These are phyloP conservation scores for Monarcha castaneiventris DNA, from an alignment of 2,113 vertebrate species.

Conservation along the genomic window DNA sequence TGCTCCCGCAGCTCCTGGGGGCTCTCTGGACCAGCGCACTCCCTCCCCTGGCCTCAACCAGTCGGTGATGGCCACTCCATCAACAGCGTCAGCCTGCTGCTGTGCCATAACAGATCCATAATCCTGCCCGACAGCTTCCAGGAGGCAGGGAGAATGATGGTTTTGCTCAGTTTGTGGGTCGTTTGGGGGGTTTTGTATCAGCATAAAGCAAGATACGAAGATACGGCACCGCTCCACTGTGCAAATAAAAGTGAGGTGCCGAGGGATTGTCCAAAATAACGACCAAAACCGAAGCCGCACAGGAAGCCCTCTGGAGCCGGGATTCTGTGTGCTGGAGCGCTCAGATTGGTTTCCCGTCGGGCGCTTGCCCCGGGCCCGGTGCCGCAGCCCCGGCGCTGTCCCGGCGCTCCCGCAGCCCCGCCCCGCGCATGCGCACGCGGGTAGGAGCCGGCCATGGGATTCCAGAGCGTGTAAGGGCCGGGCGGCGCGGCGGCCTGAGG, in stretches of 20 bases:
- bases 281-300: too few species aligned
- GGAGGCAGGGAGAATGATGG: neutral
- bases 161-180: neutral
- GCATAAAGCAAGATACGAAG: neutral
- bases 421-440: neutral
- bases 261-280: too few species aligned
- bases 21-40: rapidly evolving
- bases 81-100: neutral
- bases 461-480: neutral
- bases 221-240: too few species aligned
- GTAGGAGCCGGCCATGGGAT: neutral
- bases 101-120: rapidly evolving
- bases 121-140: neutral
- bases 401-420: too few species aligned
- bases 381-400: rapidly evolving
- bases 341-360: rapidly evolving
- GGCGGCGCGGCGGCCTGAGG: neutral
- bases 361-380: rapidly evolving
- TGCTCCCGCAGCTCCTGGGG: neutral
- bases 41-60: too few species aligned
- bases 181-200: rapidly evolving
- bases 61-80: neutral
- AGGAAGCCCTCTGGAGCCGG: rapidly evolving
- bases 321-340: rapidly evolving
- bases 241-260: too few species aligned